Conservation (phyloP, 1,140 invertebrate species). For the Plodia interpunctella region DNA sequence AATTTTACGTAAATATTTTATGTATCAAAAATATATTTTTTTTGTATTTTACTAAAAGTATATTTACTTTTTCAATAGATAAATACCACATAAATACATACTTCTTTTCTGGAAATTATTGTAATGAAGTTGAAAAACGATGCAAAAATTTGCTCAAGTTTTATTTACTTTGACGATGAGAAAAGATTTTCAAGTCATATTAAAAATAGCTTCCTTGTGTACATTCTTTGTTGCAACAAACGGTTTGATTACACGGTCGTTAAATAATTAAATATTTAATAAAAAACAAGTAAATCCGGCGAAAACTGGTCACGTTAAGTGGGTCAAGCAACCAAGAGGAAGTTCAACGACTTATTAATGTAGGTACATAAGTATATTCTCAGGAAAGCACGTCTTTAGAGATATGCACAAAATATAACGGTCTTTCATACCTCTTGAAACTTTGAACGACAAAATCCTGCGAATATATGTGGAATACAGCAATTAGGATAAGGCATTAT, state of each 20-base stretch:
- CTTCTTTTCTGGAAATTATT: too few species aligned
- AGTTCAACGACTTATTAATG: neutral
- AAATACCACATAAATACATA: too few species aligned
- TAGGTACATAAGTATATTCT: neutral
- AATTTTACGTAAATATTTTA: too few species aligned
- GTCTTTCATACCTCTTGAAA: too few species aligned
- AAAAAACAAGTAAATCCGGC: conserved; percentile 1
- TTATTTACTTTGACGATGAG: too few species aligned
- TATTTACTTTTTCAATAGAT: too few species aligned
- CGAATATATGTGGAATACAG: neutral
- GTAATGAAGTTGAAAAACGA: too few species aligned
- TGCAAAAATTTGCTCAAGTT: too few species aligned
- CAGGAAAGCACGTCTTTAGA: neutral
- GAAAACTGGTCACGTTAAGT: neutral
- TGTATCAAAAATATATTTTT: too few species aligned
- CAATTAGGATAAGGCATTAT: too few species aligned
- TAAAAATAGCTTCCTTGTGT: neutral
- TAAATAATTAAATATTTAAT: neutral
- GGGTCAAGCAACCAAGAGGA: neutral
- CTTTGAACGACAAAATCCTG: neutral
- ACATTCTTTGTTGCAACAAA: neutral
- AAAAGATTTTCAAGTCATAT: too few species aligned
- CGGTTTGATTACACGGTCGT: neutral
- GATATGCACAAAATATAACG: neutral
- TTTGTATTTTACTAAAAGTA: too few species aligned